Base-by-base conservation (phyloP, 2,888 invertebrate species). In the Ceramica pisi region DNA sequence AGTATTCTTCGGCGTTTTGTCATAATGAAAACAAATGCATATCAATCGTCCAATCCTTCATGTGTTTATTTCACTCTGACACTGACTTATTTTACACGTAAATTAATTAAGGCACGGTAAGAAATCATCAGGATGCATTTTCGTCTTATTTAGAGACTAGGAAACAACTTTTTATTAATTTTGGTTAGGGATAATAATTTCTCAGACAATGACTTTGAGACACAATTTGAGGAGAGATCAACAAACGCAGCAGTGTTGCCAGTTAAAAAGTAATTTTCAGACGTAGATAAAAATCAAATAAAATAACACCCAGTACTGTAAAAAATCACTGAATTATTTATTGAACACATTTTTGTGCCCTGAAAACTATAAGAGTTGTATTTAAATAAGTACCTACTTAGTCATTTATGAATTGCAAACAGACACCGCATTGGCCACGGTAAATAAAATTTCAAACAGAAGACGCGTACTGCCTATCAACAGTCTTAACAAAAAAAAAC, bases 1-100 rank as follows among this genome's bases (percentile, higher is more conserved):
- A 95, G 92, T 86, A 95, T 95, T 89, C 96, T 94, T 84, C 95
- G 93, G 87, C 95, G 95, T 90, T 94, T 96, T 87, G 94, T 95
- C 95, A 95, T 96, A 93, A 94, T 95, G 94, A 94, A 93, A 95
- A 94, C 94, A 94, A 94, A 92, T 91, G 90, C 89, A 88, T 80
- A 86, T 70, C 81, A 78, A 71, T 81, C 57, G 67, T 80, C 60
- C 59, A 67, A 75, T 73, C 75, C 81, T 82, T 87, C 91, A 92
- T 91, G 86, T 89, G 90, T 88, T 86, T 86, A 83, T 80, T 83
- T 75, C 80, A 87, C 77, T 57, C 38, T 53, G 55, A 23, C 75
- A 78, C 53, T 62, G 55, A 26, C 3, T 60, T 81, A 0, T 57
- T 53, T 38, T 61, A 38, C 60, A 53, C 41, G 51, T 50, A 67